phyloP scores from a whole-genome alignment of 2,797 vertebrate genomes.

The Rhodeus uyekii region DNA sequence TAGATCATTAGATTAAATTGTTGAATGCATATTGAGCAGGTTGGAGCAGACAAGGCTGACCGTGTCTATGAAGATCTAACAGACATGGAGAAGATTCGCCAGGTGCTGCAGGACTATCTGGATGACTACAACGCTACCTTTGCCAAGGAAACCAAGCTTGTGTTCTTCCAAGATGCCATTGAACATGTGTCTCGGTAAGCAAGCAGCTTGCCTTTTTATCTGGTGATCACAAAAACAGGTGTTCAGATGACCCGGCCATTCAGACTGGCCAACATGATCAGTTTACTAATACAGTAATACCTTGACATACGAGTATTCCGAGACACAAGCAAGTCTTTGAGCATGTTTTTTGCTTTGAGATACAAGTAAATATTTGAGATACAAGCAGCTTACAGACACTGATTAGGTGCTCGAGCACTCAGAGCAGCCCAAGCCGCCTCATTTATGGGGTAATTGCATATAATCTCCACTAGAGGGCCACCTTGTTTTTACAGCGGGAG shows the following conservation, averaged over 20 bases:
- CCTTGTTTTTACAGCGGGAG: too few species aligned
- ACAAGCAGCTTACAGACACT: too few species aligned
- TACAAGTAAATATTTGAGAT: too few species aligned
- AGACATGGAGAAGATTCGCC: constrained; percentile 78
- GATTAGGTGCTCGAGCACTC: too few species aligned
- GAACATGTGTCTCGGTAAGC: constrained; percentile 86
- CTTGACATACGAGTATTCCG: too few species aligned
- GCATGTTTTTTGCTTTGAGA: too few species aligned
- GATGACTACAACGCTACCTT: constrained; percentile 84
- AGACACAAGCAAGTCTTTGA: too few species aligned
- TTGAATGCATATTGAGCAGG: constrained; percentile 47
- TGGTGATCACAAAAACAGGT: background rate
- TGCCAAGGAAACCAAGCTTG: constrained; percentile 84
- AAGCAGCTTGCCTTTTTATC: background rate
- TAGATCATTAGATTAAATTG: background rate
- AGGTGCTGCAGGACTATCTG: constrained; percentile 84
- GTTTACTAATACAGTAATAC: constrained; percentile 16
- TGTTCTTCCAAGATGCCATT: constrained; percentile 89
- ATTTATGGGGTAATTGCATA: too few species aligned
- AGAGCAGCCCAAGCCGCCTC: too few species aligned
- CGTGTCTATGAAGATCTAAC: constrained; percentile 81
- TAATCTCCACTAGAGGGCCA: too few species aligned
- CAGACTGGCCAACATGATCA: background rate
- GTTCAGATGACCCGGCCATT: background rate
- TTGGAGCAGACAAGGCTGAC: constrained; percentile 76